Percentiles rank a stretch among this genome's conserved stretches.
Conservation (phyloP, 2,797 vertebrate genomes). For the Sebastiscus tertius region DNA sequence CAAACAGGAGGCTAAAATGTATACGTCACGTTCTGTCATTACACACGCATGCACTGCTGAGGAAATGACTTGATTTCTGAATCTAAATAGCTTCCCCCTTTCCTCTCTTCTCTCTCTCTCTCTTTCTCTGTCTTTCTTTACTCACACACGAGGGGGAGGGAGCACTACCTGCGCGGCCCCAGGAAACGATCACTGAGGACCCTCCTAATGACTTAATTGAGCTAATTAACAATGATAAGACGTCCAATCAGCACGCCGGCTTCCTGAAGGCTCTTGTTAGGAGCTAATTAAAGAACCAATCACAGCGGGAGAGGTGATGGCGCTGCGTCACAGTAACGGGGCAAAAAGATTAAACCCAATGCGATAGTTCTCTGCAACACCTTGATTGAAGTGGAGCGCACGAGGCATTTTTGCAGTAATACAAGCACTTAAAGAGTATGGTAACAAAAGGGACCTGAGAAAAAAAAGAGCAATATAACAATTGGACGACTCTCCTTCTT, state of each 20-base stretch:
- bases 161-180: constrained; percentile 71
- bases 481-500: too few relatives aligned
- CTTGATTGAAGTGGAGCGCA: constrained; percentile 12
- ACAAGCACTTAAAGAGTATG: neutral
- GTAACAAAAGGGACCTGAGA: neutral
- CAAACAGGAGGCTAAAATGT: neutral
- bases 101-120: neutral
- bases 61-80: constrained; percentile 14
- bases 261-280: constrained; percentile 85
- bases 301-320: constrained; percentile 67
- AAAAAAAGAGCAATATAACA: neutral
- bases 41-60: neutral
- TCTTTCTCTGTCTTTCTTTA: neutral
- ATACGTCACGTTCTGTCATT: neutral
- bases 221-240: constrained; percentile 84
- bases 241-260: constrained; percentile 82
- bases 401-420: neutral
- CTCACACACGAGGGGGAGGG: constrained; percentile 36
- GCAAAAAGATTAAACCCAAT: constrained; percentile 30
- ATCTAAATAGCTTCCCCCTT: constrained; percentile 5
- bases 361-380: constrained; percentile 11
- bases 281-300: constrained; percentile 84
- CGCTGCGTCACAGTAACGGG: constrained; percentile 49
- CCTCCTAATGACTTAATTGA: constrained; percentile 85
- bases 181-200: constrained; percentile 74